A percentile compares a stretch with the other conserved stretches of the same genome.
Conservation (phyloP, 2,797 vertebrate genomes). For the Tragopan temminckii region DNA sequence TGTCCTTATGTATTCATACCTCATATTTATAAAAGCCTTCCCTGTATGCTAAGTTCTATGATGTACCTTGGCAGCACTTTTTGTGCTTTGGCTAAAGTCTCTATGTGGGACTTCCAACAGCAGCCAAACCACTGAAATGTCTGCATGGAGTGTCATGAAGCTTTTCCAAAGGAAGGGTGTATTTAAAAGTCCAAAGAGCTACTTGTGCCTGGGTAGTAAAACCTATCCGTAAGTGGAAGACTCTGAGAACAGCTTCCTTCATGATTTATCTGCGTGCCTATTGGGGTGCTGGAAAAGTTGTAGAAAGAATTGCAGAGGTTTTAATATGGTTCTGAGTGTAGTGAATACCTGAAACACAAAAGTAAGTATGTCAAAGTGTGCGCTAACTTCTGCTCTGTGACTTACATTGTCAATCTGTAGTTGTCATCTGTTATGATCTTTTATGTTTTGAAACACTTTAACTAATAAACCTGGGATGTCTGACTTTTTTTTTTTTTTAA, state of each 20-base stretch:
- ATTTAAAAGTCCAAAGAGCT: not conserved
- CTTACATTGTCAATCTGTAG: not conserved
- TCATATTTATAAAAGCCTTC: not conserved
- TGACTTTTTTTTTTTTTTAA: constrained; percentile 39
- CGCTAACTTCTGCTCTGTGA: not conserved
- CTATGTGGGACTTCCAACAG: not conserved
- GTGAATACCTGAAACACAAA: not conserved
- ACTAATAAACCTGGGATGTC: not conserved
- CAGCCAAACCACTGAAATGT: not conserved
- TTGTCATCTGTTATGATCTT: not conserved
- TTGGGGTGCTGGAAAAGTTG: not conserved
- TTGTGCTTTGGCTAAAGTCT: not conserved
- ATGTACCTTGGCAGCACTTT: not conserved
- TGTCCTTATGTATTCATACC: not conserved
- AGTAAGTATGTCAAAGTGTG: not conserved
- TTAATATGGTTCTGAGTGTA: not conserved
- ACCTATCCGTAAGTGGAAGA: not conserved
- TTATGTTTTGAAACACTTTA: not conserved
- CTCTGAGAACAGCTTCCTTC: not conserved
- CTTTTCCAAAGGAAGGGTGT: not conserved
- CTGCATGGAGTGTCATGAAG: not conserved
- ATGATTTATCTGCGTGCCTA: not conserved
- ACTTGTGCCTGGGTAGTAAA: not conserved
- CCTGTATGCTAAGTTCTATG: not conserved
- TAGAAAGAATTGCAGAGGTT: not conserved